Evolutionary conservation across 1,140 invertebrate genomes (phyloP).

Genomic region (Ylistrum balloti): DNA sequence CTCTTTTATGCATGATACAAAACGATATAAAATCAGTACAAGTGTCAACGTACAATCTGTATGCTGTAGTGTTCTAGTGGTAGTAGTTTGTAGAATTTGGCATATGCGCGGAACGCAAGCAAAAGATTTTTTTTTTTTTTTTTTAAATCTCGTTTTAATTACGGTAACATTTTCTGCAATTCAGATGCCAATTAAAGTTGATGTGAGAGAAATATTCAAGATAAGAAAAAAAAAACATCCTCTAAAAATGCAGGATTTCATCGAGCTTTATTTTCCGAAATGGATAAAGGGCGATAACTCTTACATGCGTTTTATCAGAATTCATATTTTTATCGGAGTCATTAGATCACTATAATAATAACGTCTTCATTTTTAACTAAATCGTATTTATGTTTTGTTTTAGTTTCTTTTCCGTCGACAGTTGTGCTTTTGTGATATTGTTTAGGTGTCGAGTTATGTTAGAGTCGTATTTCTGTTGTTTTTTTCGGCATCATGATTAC

Average conservation of each 20-base stretch:
- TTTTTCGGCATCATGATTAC: neutral
- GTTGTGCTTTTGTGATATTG: neutral
- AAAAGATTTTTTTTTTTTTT: neutral
- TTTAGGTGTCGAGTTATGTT: neutral
- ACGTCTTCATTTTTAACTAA: neutral
- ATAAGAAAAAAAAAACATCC: no score
- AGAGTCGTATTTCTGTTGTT: neutral
- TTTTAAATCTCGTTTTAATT: no score
- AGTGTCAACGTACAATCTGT: neutral
- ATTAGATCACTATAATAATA: neutral
- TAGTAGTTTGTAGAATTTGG: neutral
- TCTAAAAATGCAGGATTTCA: no score
- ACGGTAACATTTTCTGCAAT: no score
- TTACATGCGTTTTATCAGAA: neutral
- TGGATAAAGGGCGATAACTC: slow-evolving; percentile 19
- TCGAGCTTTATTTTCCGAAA: no score
- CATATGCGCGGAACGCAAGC: neutral
- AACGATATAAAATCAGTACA: neutral
- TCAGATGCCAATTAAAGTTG: no score
- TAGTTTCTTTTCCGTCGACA: neutral
- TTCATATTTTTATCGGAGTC: neutral
- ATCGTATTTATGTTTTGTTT: neutral
- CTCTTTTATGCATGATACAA: slow-evolving; percentile 46
- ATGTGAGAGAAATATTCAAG: no score
- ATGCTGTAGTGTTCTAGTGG: neutral